Percentiles rank a stretch among this genome's conserved stretches.
phyloP scores from a whole-genome alignment of 2,888 invertebrate species.

The Agelastica alni region DNA sequence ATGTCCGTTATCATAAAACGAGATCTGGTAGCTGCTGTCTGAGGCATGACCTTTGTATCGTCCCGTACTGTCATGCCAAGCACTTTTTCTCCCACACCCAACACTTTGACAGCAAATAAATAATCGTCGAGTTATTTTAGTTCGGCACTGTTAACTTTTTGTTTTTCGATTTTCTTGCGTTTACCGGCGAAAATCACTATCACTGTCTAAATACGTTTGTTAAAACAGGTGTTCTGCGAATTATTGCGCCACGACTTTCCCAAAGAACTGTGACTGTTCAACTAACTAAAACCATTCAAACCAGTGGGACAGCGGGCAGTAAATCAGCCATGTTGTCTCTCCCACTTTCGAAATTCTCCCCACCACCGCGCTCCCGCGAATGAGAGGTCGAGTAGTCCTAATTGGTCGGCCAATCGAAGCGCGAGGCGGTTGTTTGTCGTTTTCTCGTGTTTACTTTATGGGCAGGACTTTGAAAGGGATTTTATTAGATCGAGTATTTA shows the following conservation, averaged over 20 bases:
- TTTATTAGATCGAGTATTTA: constrained; percentile 57
- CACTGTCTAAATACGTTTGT: constrained; percentile 8
- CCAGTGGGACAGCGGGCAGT: constrained; percentile 45
- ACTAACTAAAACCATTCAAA: constrained; percentile 49
- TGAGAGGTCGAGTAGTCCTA: constrained; percentile 42
- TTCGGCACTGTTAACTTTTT: too few species aligned
- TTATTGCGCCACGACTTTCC: constrained; percentile 39
- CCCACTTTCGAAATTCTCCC: constrained; percentile 45
- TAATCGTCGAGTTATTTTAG: constrained; percentile 1
- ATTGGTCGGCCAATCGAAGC: constrained; percentile 51
- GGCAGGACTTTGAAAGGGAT: constrained; percentile 54
- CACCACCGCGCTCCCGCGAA: constrained; percentile 41
- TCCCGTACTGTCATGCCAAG: constrained; percentile 59
- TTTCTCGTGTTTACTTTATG: constrained; percentile 55
- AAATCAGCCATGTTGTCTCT: constrained; percentile 57
- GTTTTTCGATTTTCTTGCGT: constrained; percentile 1
- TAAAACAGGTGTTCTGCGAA: constrained; percentile 37
- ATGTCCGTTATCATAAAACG: constrained; percentile 92
- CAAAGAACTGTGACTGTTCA: constrained; percentile 48
- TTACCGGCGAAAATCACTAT: constrained; percentile 10
- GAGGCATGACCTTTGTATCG: constrained; percentile 56
- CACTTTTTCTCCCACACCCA: constrained; percentile 53
- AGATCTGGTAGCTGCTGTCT: constrained; percentile 66
- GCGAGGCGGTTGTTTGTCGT: constrained; percentile 49
- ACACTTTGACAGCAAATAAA: constrained; percentile 48